Conservation (phyloP, 2,113 vertebrate genomes). For the Phoenicopterus ruber region DNA sequence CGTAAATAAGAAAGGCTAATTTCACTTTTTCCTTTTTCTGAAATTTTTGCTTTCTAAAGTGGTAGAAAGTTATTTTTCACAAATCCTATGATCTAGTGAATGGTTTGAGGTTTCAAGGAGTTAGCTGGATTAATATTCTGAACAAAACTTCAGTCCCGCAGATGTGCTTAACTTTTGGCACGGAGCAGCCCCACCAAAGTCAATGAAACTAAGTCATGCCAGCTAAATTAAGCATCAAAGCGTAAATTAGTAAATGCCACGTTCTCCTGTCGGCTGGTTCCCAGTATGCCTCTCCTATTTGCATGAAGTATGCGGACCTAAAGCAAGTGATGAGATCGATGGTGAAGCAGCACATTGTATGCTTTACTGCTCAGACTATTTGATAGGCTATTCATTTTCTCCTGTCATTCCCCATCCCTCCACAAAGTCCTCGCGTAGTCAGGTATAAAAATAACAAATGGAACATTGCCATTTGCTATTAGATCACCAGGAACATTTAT, state of each 20-base stretch:
- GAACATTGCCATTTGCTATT: not conserved
- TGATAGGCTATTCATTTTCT: not conserved
- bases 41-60: not conserved
- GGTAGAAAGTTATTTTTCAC: not conserved
- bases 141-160: not conserved
- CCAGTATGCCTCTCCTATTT: not conserved
- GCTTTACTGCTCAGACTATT: not conserved
- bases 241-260: not conserved
- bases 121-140: not conserved
- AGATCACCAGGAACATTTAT: not conserved
- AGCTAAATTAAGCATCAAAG: not conserved
- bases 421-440: not conserved
- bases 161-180: not conserved
- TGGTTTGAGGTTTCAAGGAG: not conserved
- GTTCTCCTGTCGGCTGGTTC: not conserved
- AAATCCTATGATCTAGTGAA: not conserved
- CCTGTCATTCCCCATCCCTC: not conserved
- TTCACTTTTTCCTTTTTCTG: not conserved
- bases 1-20: conserved; percentile 12
- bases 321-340: not conserved
- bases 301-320: not conserved
- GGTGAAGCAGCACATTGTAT: not conserved
- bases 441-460: conserved; percentile 20
- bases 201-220: not conserved
- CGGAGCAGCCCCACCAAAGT: not conserved